Evolutionary conservation across 2,113 vertebrate genomes (phyloP).

Genomic region (Polyodon spathula): DNA sequence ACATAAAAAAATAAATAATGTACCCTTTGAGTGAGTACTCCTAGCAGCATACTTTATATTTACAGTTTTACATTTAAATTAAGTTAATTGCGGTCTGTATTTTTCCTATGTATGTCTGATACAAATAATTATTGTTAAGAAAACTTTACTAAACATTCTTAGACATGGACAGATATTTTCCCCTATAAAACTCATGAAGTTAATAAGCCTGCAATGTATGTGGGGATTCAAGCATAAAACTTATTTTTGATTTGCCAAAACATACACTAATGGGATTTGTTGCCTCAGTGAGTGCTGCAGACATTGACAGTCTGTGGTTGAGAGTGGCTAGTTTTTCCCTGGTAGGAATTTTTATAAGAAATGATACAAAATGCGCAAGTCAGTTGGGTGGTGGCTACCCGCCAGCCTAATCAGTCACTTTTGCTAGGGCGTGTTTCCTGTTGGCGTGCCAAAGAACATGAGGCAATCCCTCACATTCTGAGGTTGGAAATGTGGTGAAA

Average conservation of each 20-base stretch:
- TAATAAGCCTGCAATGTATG: too few species aligned
- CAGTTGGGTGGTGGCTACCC: not conserved
- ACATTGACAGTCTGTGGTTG: too few species aligned
- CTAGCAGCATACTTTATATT: slow-evolving; percentile 19
- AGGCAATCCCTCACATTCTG: slow-evolving; percentile 18
- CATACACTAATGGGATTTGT: too few species aligned
- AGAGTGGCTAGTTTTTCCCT: not conserved
- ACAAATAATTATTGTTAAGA: too few species aligned
- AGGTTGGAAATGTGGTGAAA: slow-evolving; percentile 18
- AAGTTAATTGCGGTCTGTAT: too few species aligned
- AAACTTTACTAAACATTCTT: too few species aligned
- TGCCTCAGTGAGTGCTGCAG: too few species aligned
- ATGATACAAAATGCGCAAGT: not conserved
- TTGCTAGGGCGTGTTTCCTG: slow-evolving; percentile 24
- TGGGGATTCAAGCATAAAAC: too few species aligned
- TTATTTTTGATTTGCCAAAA: too few species aligned
- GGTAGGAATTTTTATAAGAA: not conserved
- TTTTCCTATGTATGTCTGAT: too few species aligned
- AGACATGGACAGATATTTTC: too few species aligned
- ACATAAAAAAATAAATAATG: slow-evolving; percentile 25
- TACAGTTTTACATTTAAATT: slow-evolving; percentile 9
- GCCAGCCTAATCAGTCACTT: slow-evolving; percentile 16
- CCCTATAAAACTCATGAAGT: too few species aligned
- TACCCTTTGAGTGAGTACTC: slow-evolving; percentile 25
- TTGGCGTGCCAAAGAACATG: slow-evolving; percentile 26